phyloP scores from a whole-genome alignment of 2,888 invertebrate species.

The Seira musarum region DNA sequence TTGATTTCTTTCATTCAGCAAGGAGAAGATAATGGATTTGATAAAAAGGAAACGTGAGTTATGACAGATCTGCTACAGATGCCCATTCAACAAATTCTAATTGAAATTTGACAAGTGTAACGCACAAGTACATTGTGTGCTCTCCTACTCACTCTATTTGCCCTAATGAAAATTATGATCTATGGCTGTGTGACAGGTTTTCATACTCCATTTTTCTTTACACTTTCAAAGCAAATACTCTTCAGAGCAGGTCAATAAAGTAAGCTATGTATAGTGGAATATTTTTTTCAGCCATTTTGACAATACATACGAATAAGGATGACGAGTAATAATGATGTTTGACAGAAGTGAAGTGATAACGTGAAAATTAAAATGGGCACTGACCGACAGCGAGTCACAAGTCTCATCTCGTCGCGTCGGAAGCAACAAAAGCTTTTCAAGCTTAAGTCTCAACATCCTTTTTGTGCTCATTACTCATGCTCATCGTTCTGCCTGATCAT shows the following conservation, averaged over 20 bases:
- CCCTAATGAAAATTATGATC: slow-evolving; percentile 5
- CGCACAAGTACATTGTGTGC: neutral
- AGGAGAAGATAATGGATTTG: neutral
- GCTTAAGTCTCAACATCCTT: slow-evolving; percentile 1
- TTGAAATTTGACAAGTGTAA: slow-evolving; percentile 26
- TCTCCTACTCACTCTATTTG: too few relatives aligned
- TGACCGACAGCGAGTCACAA: neutral
- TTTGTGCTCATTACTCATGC: slow-evolving; percentile 2
- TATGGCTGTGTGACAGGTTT: slow-evolving; percentile 22
- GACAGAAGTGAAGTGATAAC: slow-evolving; percentile 24
- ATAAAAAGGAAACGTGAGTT: neutral
- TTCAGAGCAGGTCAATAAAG: neutral
- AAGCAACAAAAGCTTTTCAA: slow-evolving; percentile 2
- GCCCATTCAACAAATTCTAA: slow-evolving; percentile 7
- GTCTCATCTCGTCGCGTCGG: neutral
- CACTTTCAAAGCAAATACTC: slow-evolving; percentile 13
- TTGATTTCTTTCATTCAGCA: neutral
- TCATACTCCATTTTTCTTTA: slow-evolving; percentile 5
- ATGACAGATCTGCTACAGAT: neutral
- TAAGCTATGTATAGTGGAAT: neutral
- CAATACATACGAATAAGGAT: neutral
- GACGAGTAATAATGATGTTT: slow-evolving; percentile 15
- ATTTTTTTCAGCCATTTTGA: too few relatives aligned
- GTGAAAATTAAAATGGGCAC: slow-evolving; percentile 24
- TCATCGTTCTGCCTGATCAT: neutral